phyloP scores from a whole-genome alignment of 2,113 vertebrate species.

The Tachysurus vachellii region DNA sequence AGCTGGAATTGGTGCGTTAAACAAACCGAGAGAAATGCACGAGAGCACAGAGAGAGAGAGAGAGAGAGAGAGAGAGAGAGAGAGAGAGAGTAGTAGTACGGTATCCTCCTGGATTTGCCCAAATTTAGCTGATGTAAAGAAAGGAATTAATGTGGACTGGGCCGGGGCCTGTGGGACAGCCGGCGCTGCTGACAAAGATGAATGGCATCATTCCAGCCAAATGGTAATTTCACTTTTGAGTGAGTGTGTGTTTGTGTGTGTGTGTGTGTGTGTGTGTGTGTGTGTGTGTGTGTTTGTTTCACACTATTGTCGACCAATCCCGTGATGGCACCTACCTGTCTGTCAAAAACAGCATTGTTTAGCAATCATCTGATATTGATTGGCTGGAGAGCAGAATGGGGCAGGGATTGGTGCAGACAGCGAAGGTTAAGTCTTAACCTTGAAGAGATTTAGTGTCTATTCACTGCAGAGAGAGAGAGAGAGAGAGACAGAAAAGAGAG shows the following conservation, averaged over 20 bases:
- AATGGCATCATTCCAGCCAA: slow-evolving; percentile 99
- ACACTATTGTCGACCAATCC: slow-evolving; percentile 87
- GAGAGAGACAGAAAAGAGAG: slow-evolving; percentile 42
- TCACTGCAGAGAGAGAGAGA: slow-evolving; percentile 83
- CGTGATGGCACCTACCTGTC: slow-evolving; percentile 97
- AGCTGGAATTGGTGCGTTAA: slow-evolving; percentile 94
- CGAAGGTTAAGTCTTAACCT: slow-evolving; percentile 99
- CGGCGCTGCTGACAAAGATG: slow-evolving; percentile 99
- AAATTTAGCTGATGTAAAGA: slow-evolving; percentile 99
- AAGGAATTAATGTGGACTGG: slow-evolving; percentile 96
- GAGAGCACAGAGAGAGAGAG: not conserved
- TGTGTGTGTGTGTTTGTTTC: slow-evolving; percentile 59
- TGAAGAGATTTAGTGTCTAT: slow-evolving; percentile 99
- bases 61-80: slow-evolving; percentile 31
- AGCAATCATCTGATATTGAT: slow-evolving; percentile 99
- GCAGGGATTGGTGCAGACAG: slow-evolving; percentile 54
- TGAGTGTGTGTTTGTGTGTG: no score
- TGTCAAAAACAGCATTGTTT: slow-evolving; percentile 99
- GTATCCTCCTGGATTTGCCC: slow-evolving; percentile 94
- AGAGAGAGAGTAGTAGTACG: slow-evolving; percentile 26
- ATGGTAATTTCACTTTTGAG: slow-evolving; percentile 99
- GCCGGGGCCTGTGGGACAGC: slow-evolving; percentile 82
- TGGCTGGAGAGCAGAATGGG: slow-evolving; percentile 94
- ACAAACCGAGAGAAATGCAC: slow-evolving; percentile 68
- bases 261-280: slow-evolving; percentile 21